Evolutionary conservation across 2,113 vertebrate species (phyloP), one percentile per base, ranked within the genome.

Genomic region (Pao palembangensis): DNA sequence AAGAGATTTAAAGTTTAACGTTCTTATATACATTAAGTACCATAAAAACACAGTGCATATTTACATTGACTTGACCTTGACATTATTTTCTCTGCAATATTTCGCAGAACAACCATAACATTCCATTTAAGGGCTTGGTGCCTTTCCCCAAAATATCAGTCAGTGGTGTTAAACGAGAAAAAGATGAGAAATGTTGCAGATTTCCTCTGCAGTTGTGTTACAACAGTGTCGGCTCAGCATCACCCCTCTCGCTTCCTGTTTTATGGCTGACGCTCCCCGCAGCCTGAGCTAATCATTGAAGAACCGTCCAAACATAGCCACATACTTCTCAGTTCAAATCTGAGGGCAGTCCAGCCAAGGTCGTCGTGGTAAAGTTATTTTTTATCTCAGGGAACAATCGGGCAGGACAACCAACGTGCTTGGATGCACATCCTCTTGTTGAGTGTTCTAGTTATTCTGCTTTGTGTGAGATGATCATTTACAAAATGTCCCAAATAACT

Each of bases 221-320:
- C 67, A 83, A 58, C 58, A 67, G 75, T 82, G 72, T 76, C 60
- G 54, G 58, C 46, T 75, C 47, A 65, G 55, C 44, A 64, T 71
- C 34, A 14, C 18, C 25, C 25, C 44, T 55, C 34, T 71, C 59
- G 73, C 62, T 48, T 83, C 71, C 58, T 14, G 8, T 60, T 75
- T 83, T 70, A 83, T 65, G 28, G 64, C 42, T 58, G 42, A 19
- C 68, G 64, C 65, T 61, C 47, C 55, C 46, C 66, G 71, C 74
- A 47, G 66, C 77, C 61, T 34, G 62, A 48, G 64, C 78, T 85
- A 89, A 79, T 86, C 72, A 81, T 80, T 85, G 67, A 75, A 71
- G 64, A 71, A 77, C 67, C 59, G 58, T 67, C 72, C 63, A 73
- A 55, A 57, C 43, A n/a, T 54, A 28, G 16, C 42, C n/a, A 23